Conservation (phyloP, 2,113 vertebrate species). For the Pluvialis apricaria region DNA sequence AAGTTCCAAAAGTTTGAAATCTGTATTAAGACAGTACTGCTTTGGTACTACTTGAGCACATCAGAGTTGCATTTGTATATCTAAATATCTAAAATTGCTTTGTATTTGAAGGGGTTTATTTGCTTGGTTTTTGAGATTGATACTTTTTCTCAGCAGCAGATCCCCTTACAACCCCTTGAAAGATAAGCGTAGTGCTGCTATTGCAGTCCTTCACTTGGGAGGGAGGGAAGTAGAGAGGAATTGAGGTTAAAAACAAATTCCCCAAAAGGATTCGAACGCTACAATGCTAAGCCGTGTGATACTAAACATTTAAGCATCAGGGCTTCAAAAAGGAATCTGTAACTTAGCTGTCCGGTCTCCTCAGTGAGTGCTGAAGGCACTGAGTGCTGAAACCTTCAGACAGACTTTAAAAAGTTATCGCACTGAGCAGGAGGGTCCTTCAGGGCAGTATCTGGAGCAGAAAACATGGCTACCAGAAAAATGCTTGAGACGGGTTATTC, state of each 20-base stretch:
- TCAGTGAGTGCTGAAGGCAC: too few species aligned
- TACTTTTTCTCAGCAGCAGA: too few species aligned
- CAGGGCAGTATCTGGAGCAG: neutral
- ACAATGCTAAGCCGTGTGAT: fast-evolving
- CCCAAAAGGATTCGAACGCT: neutral
- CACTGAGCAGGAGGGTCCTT: neutral
- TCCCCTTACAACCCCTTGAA: too few species aligned
- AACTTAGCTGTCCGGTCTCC: neutral
- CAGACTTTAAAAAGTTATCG: neutral
- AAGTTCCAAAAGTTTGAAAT: neutral
- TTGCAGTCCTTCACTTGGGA: neutral
- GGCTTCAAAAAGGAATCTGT: neutral
- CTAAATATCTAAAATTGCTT: neutral
- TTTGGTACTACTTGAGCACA: neutral
- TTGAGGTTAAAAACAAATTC: neutral
- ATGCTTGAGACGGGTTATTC: neutral
- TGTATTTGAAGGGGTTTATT: neutral
- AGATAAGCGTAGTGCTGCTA: neutral
- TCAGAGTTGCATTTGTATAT: neutral
- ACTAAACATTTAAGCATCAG: neutral
- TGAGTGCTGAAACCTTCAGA: neutral
- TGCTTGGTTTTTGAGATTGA: neutral
- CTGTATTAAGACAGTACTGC: neutral
- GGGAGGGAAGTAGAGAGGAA: neutral
- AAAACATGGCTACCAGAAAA: neutral